Evolutionary conservation across 2,797 vertebrate genomes (phyloP).

Genomic region (Morus bassanus): DNA sequence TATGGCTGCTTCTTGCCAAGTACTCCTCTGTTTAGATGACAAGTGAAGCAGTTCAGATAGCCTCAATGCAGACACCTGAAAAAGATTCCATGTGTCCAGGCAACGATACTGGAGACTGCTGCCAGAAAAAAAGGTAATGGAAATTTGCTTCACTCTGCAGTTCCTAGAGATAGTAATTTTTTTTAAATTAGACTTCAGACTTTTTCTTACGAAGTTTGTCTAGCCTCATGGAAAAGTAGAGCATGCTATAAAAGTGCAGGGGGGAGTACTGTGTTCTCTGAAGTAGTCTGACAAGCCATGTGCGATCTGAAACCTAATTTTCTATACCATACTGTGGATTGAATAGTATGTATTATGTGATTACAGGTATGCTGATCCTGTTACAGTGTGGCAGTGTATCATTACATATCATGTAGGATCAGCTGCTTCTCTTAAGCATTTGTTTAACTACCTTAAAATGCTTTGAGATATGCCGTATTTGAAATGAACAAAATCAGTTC

Average conservation of each 20-base stretch:
- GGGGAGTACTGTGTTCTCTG: background rate
- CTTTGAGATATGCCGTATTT: background rate
- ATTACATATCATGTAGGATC: background rate
- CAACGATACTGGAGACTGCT: constrained; percentile 23
- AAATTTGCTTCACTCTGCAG: background rate
- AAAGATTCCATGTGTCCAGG: constrained; percentile 40
- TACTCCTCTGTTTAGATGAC: constrained; percentile 27
- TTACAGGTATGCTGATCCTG: background rate
- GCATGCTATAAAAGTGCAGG: background rate
- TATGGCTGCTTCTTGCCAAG: constrained; percentile 15
- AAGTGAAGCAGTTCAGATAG: constrained; percentile 43
- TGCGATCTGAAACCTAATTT: background rate
- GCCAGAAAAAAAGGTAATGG: constrained; percentile 12
- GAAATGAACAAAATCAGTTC: background rate
- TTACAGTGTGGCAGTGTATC: background rate
- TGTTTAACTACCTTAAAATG: background rate
- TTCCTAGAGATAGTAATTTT: background rate
- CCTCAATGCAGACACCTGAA: constrained; percentile 29
- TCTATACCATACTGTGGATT: background rate
- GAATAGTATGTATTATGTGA: background rate
- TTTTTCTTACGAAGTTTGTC: background rate
- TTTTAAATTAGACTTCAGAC: background rate
- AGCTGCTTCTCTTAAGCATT: background rate
- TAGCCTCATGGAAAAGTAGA: background rate
- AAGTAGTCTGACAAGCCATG: background rate